A percentile compares a stretch with the other conserved stretches of the same genome.
Evolutionary conservation across 2,888 invertebrate species (phyloP).

Genomic region (Tiphia femorata): DNA sequence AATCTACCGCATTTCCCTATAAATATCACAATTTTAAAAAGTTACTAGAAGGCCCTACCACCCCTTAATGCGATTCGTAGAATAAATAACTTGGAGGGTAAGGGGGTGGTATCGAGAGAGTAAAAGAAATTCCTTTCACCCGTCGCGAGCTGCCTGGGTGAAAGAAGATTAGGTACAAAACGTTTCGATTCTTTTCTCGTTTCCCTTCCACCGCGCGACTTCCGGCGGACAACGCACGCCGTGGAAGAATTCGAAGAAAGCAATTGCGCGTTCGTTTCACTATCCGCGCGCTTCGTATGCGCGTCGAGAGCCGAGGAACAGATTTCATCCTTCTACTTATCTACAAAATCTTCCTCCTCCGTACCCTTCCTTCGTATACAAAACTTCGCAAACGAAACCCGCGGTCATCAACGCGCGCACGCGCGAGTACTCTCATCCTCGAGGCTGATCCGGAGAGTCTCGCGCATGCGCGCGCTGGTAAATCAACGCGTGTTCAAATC

Average conservation of each 20-base stretch:
- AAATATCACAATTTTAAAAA: too few species aligned
- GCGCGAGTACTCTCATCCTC: too few species aligned
- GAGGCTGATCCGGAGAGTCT: too few species aligned
- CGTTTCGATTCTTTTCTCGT: conserved; percentile 35
- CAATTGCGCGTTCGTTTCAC: conserved; percentile 19
- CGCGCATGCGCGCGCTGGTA: too few species aligned
- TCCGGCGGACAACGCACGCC: conserved; percentile 22
- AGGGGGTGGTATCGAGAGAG: conserved; percentile 22
- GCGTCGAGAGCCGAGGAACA: conserved; percentile 39
- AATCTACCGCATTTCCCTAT: too few species aligned
- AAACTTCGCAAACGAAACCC: neutral
- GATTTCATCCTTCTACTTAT: conserved; percentile 66
- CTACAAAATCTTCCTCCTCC: conserved; percentile 53
- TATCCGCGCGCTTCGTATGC: conserved; percentile 27
- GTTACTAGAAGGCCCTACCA: too few species aligned
- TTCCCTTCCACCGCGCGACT: neutral
- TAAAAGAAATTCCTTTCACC: conserved; percentile 14
- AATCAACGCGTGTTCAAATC: conserved; percentile 17
- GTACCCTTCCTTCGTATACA: neutral
- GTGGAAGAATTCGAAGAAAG: conserved; percentile 38
- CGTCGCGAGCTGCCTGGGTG: neutral
- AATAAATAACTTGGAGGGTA: conserved; percentile 51
- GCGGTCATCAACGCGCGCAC: neutral
- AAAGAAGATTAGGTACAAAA: conserved; percentile 41
- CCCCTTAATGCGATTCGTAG: conserved; percentile 27